These are phyloP conservation scores for Cichladusa arquata DNA, from an alignment of 2,113 vertebrate genomes.

Conservation along the genomic window DNA sequence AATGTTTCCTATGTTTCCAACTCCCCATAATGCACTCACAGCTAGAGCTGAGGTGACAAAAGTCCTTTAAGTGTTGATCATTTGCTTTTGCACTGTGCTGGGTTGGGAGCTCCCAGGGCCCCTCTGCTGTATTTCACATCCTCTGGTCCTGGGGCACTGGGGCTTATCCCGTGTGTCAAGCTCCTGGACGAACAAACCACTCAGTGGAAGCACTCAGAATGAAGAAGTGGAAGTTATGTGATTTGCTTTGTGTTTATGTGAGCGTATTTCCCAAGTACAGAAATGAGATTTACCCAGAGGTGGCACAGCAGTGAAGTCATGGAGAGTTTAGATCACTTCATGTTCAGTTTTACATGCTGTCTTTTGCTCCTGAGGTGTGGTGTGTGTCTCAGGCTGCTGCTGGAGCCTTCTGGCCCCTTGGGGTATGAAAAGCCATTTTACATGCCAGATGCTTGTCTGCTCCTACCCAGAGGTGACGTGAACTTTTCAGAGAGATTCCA, in stretches of 20 bases:
- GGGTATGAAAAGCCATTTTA: conserved; percentile 9
- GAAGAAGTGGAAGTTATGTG: neutral
- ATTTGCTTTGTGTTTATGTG: neutral
- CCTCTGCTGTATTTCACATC: neutral
- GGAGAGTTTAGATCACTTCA: conserved; percentile 20
- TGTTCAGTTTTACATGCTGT: neutral
- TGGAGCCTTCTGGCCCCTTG: neutral
- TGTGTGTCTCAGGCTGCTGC: neutral
- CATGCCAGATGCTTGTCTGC: neutral
- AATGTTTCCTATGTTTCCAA: neutral
- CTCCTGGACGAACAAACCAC: accelerated
- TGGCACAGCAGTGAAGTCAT: neutral
- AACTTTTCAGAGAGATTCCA: conserved; percentile 14
- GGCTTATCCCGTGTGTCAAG: accelerated
- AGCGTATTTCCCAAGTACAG: neutral
- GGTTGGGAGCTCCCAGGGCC: neutral
- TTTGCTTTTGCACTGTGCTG: neutral
- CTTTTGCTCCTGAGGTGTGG: neutral
- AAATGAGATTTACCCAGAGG: neutral
- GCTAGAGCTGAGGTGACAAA: neutral
- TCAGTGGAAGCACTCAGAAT: accelerated
- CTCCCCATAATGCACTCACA: neutral
- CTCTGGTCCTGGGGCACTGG: neutral
- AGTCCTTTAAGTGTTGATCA: neutral
- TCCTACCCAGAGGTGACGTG: conserved; percentile 12